These are phyloP conservation scores for Lacanobia oleracea DNA, from an alignment of 2,888 invertebrate species.

Conservation along the genomic window DNA sequence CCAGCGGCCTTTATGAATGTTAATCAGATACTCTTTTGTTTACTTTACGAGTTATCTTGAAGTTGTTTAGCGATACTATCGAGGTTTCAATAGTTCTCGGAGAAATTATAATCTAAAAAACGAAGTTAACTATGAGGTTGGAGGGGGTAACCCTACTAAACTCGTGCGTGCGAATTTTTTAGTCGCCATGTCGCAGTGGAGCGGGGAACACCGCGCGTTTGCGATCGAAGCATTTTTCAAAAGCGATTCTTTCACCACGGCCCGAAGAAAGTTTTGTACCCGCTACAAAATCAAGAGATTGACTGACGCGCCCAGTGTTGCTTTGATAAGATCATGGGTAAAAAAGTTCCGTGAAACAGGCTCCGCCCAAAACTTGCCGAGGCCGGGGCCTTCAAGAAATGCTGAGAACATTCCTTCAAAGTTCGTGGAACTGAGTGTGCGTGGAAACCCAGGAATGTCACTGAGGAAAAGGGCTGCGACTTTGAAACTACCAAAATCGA, in stretches of 20 bases:
- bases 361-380: slow-evolving; percentile 2
- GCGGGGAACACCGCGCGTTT: slow-evolving; percentile 6
- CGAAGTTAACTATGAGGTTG: not conserved
- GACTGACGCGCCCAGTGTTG: slow-evolving; percentile 13
- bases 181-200: not conserved
- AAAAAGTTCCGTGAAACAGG: slow-evolving; percentile 18
- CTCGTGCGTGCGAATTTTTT: not conserved
- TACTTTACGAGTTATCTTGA: slow-evolving; percentile 9
- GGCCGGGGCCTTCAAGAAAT: not conserved
- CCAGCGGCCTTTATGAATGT: slow-evolving; percentile 38
- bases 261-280: slow-evolving; percentile 9
- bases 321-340: slow-evolving; percentile 12
- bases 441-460: not conserved
- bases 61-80: slow-evolving; percentile 1
- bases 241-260: not conserved
- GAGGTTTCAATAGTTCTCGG: slow-evolving; percentile 1
- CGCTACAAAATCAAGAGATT: not conserved
- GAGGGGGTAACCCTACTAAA: not conserved
- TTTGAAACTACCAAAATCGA: slow-evolving; percentile 22
- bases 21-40: slow-evolving; percentile 34
- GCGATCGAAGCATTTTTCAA: slow-evolving; percentile 18
- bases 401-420: slow-evolving; percentile 16
- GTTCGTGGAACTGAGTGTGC: slow-evolving; percentile 8
- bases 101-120: not conserved
- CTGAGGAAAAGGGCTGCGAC: not conserved